Conservation (phyloP, 2,888 invertebrate genomes). For the Ypsolopha sequella region DNA sequence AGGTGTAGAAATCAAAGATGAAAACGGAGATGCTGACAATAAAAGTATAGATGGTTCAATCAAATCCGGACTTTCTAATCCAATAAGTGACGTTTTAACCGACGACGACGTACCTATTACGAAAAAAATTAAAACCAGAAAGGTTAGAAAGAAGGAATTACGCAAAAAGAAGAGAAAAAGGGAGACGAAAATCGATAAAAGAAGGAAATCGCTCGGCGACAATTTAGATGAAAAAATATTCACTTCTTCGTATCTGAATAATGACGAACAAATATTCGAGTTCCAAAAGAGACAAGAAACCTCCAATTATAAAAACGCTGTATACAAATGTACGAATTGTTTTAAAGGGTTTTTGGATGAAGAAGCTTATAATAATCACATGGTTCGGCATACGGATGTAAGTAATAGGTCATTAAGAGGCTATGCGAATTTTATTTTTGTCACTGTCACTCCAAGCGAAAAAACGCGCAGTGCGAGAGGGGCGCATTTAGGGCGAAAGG, state of each 20-base stretch:
- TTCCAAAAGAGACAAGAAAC: conserved; percentile 28
- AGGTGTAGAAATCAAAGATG: background rate
- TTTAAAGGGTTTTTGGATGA: conserved; percentile 48
- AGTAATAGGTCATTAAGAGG: no score
- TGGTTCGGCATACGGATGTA: conserved; percentile 42
- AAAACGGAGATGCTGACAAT: background rate
- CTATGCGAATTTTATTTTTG: no score
- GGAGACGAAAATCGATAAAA: background rate
- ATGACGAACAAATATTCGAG: conserved; percentile 38
- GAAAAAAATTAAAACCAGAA: no score
- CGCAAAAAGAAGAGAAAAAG: background rate
- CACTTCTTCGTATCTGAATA: conserved; percentile 36
- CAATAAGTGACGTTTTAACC: background rate
- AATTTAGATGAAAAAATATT: conserved; percentile 20
- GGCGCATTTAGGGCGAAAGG: no score
- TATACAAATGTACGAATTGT: conserved; percentile 44
- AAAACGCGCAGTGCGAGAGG: no score
- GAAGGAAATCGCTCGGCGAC: background rate
- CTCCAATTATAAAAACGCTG: conserved; percentile 36
- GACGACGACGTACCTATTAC: background rate
- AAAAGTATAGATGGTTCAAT: background rate
- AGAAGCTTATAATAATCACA: conserved; percentile 39
- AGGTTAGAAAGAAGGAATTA: no score
- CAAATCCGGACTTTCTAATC: background rate
- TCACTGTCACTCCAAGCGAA: no score